Evolutionary conservation across 2,113 vertebrate species (phyloP).

Genomic region (Chloropsis hardwickii): DNA sequence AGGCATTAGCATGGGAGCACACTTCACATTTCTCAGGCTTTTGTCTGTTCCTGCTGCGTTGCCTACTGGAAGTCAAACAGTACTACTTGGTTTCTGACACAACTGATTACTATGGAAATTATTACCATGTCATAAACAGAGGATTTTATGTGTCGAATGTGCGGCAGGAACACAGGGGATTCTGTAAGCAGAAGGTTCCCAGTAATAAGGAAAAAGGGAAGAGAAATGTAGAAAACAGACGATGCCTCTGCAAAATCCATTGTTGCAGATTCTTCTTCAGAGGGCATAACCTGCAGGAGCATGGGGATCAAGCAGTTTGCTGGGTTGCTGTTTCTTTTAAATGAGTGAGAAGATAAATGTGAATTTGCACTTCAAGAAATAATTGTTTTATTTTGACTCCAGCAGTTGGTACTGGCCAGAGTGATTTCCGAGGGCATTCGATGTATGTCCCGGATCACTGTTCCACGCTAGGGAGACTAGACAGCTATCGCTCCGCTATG

Average conservation of each 20-base stretch:
- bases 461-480: conserved; percentile 83
- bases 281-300: background rate
- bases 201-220: conserved; percentile 21
- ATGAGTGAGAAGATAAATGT: background rate
- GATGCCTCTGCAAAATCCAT: background rate
- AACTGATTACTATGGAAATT: conserved; percentile 68
- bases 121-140: conserved; percentile 67
- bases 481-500: conserved; percentile 70
- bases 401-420: conserved; percentile 76
- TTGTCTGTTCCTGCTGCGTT: conserved; percentile 59
- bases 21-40: conserved; percentile 33
- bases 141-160: conserved; percentile 44
- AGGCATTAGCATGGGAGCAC: conserved; percentile 26
- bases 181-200: conserved; percentile 49
- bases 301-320: background rate
- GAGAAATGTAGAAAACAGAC: background rate
- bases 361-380: conserved; percentile 38
- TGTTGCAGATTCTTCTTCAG: conserved; percentile 24
- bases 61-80: conserved; percentile 41
- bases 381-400: conserved; percentile 67
- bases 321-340: background rate
- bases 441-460: conserved; percentile 86
- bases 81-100: conserved; percentile 40
- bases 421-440: conserved; percentile 82
- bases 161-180: conserved; percentile 26